phyloP scores from a whole-genome alignment of 1,140 invertebrate genomes.

The Drosophila pandora region DNA sequence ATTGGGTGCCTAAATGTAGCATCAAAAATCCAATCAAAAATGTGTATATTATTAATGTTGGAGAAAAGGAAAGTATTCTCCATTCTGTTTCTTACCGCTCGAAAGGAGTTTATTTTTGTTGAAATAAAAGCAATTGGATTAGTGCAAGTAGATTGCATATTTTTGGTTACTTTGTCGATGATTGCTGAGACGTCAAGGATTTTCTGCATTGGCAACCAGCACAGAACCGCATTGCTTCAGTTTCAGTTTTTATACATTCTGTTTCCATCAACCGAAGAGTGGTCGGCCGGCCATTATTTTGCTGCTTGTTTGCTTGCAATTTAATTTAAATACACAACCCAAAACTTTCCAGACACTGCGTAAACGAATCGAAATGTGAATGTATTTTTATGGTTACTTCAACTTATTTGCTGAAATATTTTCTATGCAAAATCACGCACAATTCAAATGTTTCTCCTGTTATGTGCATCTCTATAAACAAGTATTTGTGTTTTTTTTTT shows the following conservation, averaged over 20 bases:
- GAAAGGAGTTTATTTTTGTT: constrained; percentile 1
- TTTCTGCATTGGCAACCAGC: constrained; percentile 21
- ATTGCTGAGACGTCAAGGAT: constrained; percentile 21
- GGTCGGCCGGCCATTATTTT: constrained; percentile 40
- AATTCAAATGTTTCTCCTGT: constrained; percentile 32
- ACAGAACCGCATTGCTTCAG: constrained; percentile 9
- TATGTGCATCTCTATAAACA: constrained; percentile 9
- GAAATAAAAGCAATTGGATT: constrained; percentile 4
- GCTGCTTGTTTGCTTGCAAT: constrained; percentile 44
- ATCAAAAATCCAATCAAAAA: neutral
- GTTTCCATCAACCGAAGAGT: constrained; percentile 23
- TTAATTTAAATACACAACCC: constrained; percentile 47
- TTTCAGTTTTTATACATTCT: constrained; percentile 16
- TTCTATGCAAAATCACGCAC: constrained; percentile 51
- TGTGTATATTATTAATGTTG: neutral
- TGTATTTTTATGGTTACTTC: constrained; percentile 24
- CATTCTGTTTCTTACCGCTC: neutral
- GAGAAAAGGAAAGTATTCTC: neutral
- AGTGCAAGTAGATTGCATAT: constrained; percentile 1
- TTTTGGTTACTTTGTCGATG: constrained; percentile 14
- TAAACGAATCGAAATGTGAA: constrained; percentile 42
- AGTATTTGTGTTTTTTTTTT: constrained; percentile 2
- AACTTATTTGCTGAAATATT: constrained; percentile 37
- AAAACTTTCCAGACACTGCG: constrained; percentile 44
- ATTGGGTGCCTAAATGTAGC: neutral